Conservation (phyloP, 2,113 vertebrate genomes). For the Lophius piscatorius region DNA sequence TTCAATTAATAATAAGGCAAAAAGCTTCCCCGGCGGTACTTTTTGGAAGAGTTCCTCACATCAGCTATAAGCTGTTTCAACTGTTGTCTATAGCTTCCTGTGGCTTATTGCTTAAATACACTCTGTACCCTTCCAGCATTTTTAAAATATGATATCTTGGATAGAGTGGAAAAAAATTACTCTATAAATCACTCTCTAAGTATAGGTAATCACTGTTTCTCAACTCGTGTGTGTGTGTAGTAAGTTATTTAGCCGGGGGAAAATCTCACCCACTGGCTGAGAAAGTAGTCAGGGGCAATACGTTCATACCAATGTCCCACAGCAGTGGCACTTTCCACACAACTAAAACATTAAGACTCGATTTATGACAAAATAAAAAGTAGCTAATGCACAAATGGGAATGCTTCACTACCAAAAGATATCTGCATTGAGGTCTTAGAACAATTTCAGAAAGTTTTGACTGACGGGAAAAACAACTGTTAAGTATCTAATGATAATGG, state of each 20-base stretch:
- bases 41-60: conserved; percentile 39
- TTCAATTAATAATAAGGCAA: conserved; percentile 54
- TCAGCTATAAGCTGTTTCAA: conserved; percentile 50
- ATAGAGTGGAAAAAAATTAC: conserved; percentile 38
- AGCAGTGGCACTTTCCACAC: conserved; percentile 18
- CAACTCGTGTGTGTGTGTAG: conserved; percentile 55
- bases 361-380: conserved; percentile 25
- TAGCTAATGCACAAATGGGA: conserved; percentile 19
- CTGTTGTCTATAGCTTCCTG: conserved; percentile 54
- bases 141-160: conserved; percentile 54
- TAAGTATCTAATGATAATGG: neutral
- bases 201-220: conserved; percentile 53
- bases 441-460: too few relatives aligned
- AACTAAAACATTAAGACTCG: conserved; percentile 7
- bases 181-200: conserved; percentile 51
- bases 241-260: conserved; percentile 58
- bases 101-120: conserved; percentile 62
- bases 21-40: conserved; percentile 21
- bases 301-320: conserved; percentile 44
- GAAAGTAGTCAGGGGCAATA: conserved; percentile 39
- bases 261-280: conserved; percentile 26
- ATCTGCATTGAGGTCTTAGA: conserved; percentile 1
- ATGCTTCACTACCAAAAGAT: too few relatives aligned
- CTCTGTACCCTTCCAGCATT: conserved; percentile 54
- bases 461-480: too few relatives aligned